Evolutionary conservation across 2,797 vertebrate species (phyloP).

Genomic region (Manis crassicaudata): DNA sequence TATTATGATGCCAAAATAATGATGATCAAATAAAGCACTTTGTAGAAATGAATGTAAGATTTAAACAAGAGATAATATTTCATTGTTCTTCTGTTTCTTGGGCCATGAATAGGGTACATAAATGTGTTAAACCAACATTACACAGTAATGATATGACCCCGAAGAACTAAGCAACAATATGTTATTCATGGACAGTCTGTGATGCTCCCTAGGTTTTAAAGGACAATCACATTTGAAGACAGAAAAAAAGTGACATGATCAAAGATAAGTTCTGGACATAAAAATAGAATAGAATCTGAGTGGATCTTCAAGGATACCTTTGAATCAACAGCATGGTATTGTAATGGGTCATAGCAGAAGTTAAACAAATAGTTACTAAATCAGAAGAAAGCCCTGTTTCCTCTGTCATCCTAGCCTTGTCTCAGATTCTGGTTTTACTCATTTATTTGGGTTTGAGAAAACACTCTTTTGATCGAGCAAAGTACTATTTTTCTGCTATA

Average conservation of each 20-base stretch:
- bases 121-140: neutral
- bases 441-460: constrained; percentile 13
- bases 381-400: neutral
- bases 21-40: neutral
- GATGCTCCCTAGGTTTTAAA: neutral
- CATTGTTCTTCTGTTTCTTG: neutral
- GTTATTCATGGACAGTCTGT: neutral
- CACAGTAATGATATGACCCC: neutral
- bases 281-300: neutral
- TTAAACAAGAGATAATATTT: neutral
- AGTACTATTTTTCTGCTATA: neutral
- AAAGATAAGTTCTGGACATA: neutral
- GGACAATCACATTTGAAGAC: neutral
- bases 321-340: neutral
- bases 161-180: neutral
- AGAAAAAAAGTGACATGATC: neutral
- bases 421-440: neutral
- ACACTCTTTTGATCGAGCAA: neutral
- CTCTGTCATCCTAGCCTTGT: neutral
- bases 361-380: neutral
- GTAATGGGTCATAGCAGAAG: neutral
- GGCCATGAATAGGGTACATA: neutral
- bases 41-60: neutral
- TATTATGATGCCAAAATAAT: neutral
- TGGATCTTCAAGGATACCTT: neutral